Conservation (phyloP, 2,113 vertebrate genomes). For the Nothobranchius kuhntae region DNA sequence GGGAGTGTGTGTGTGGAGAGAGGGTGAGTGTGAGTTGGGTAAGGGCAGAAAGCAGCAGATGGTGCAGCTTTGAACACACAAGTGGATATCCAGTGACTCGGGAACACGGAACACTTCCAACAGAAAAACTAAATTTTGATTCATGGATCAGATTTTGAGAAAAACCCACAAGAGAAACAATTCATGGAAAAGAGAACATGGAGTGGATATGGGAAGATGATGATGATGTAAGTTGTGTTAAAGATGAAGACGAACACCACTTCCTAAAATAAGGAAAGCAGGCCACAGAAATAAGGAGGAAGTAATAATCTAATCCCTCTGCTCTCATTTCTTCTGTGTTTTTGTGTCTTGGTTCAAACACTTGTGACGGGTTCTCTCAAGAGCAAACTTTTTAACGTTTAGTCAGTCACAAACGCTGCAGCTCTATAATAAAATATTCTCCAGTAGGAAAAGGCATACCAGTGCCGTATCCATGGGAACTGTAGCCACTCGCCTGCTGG, state of each 20-base stretch:
- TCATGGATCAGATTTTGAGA: slow-evolving; percentile 7
- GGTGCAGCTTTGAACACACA: slow-evolving; percentile 63
- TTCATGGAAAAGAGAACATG: neutral
- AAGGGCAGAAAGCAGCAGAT: slow-evolving; percentile 70
- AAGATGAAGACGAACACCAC: slow-evolving; percentile 21
- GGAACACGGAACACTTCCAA: slow-evolving; percentile 4
- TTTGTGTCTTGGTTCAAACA: too few relatives aligned
- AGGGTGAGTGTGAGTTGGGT: slow-evolving; percentile 51
- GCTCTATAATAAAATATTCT: slow-evolving; percentile 22
- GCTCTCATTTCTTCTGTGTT: too few relatives aligned
- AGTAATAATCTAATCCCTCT: too few relatives aligned
- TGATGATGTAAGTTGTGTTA: slow-evolving; percentile 10
- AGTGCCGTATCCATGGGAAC: slow-evolving; percentile 94
- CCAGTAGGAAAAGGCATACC: slow-evolving; percentile 73
- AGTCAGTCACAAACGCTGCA: slow-evolving; percentile 28
- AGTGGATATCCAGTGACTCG: slow-evolving; percentile 27
- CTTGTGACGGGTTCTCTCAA: too few relatives aligned
- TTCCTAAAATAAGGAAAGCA: slow-evolving; percentile 62
- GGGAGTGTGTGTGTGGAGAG: slow-evolving; percentile 50
- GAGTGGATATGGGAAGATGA: neutral
- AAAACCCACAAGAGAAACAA: slow-evolving; percentile 3
- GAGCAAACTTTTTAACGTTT: too few relatives aligned
- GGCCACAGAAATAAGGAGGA: slow-evolving; percentile 44
- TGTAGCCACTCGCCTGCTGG: slow-evolving; percentile 95
- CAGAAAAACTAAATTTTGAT: neutral